A percentile compares a stretch with the other conserved stretches of the same genome.
phyloP scores from a whole-genome alignment of 2,113 vertebrate genomes.

The Epinephelus lanceolatus region DNA sequence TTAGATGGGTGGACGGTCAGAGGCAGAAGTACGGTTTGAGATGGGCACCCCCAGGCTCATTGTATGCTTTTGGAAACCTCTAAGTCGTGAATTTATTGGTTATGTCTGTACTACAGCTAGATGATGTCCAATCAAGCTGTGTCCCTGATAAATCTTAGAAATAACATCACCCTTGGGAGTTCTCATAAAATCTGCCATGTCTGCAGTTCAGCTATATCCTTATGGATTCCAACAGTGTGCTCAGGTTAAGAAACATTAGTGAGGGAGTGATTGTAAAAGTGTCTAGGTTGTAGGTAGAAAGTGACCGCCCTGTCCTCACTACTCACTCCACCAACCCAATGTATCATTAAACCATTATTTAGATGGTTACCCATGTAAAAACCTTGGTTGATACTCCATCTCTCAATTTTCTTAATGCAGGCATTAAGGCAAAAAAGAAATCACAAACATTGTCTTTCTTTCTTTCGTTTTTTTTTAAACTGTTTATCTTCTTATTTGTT shows the following conservation, averaged over 20 bases:
- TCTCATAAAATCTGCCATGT: neutral
- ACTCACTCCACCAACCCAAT: neutral
- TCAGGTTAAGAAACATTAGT: slow-evolving; percentile 1
- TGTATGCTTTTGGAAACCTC: neutral
- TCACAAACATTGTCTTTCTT: slow-evolving; percentile 58
- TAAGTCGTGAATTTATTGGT: neutral
- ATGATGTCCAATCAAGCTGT: neutral
- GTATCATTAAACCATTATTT: neutral
- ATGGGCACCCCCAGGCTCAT: neutral
- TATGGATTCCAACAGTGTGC: slow-evolving; percentile 3
- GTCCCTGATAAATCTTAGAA: neutral
- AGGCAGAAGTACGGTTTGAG: neutral
- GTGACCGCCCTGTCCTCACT: neutral
- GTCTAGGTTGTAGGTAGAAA: neutral
- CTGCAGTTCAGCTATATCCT: neutral
- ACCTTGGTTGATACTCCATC: slow-evolving; percentile 40
- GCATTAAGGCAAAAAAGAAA: slow-evolving; percentile 91
- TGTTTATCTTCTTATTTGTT: slow-evolving; percentile 80
- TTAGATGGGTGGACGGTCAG: neutral
- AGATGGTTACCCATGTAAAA: neutral
- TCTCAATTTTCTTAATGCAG: slow-evolving; percentile 93
- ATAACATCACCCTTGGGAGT: neutral
- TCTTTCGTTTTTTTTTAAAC: slow-evolving; percentile 73
- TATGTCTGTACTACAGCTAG: neutral
- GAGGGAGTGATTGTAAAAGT: neutral